A percentile compares a stretch with the other conserved stretches of the same genome.
Conservation (phyloP, 1,140 invertebrate genomes). For the Pogonognathellus flavescens region DNA sequence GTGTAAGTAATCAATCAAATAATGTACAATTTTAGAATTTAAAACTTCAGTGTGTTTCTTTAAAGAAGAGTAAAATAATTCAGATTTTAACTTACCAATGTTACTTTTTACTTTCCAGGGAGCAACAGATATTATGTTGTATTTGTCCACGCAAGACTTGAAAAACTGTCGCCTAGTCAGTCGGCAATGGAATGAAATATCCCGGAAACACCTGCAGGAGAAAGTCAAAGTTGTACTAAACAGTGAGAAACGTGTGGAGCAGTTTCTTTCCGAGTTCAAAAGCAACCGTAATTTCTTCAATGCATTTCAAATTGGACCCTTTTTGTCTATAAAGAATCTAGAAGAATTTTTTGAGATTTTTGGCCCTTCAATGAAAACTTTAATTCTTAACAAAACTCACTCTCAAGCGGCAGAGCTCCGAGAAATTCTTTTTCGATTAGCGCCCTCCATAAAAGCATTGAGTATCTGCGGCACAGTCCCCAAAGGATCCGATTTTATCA, state of each 20-base stretch:
- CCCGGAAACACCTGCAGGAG: conserved; percentile 33
- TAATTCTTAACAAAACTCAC: conserved; percentile 55
- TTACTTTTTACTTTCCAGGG: conserved; percentile 6
- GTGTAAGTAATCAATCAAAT: too few species aligned
- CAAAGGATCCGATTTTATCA: conserved; percentile 42
- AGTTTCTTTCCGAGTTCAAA: conserved; percentile 48
- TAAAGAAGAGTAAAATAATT: too few species aligned
- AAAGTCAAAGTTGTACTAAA: conserved; percentile 56
- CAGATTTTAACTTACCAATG: not conserved
- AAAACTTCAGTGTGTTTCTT: too few species aligned
- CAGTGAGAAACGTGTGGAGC: conserved; percentile 45
- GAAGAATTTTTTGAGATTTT: conserved; percentile 50
- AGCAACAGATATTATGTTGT: conserved; percentile 38
- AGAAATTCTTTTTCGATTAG: conserved; percentile 55
- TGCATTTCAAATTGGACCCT: conserved; percentile 55
- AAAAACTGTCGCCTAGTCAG: conserved; percentile 50
- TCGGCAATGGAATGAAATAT: conserved; percentile 53
- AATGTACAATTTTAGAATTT: too few species aligned
- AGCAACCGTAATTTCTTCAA: conserved; percentile 53
- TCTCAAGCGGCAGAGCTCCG: conserved; percentile 52
- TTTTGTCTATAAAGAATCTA: conserved; percentile 53
- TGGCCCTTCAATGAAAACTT: conserved; percentile 40
- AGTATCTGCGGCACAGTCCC: conserved; percentile 53
- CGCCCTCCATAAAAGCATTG: conserved; percentile 48
- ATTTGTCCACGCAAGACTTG: conserved; percentile 48